phyloP scores from a whole-genome alignment of 2,888 invertebrate genomes.

The Amphipoea lucens region DNA sequence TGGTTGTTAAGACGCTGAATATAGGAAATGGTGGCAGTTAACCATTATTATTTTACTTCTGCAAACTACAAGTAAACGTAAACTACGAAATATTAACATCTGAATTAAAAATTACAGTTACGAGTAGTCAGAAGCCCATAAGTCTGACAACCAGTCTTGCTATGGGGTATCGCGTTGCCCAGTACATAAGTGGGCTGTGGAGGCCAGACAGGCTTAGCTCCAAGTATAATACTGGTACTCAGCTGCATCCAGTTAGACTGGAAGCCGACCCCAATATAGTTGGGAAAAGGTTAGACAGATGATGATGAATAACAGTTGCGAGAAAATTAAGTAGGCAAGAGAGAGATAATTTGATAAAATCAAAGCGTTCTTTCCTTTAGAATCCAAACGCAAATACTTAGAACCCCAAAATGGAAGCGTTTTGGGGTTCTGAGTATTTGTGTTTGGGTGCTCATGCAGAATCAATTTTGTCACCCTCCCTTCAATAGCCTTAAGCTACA shows the following conservation, averaged over 20 bases:
- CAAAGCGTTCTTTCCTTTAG: neutral
- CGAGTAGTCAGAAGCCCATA: neutral
- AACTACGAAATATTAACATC: neutral
- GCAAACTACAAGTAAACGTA: neutral
- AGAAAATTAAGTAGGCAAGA: neutral
- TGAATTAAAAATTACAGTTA: neutral
- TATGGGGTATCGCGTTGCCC: neutral
- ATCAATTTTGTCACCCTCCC: neutral
- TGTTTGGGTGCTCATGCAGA: neutral
- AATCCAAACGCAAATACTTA: neutral
- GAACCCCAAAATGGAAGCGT: neutral
- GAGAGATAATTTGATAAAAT: neutral
- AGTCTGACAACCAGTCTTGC: neutral
- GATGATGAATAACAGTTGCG: neutral
- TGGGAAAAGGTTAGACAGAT: neutral
- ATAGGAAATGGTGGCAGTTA: neutral
- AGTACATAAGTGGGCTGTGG: too few species aligned
- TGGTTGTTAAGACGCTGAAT: neutral
- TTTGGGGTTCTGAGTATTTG: too few species aligned
- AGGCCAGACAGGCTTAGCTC: neutral
- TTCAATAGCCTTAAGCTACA: neutral
- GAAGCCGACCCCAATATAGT: neutral
- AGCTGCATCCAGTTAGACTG: neutral
- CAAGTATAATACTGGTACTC: neutral
- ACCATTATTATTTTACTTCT: neutral